Conservation (phyloP, 2,113 vertebrate genomes). For the Brienomyrus brachyistius region DNA sequence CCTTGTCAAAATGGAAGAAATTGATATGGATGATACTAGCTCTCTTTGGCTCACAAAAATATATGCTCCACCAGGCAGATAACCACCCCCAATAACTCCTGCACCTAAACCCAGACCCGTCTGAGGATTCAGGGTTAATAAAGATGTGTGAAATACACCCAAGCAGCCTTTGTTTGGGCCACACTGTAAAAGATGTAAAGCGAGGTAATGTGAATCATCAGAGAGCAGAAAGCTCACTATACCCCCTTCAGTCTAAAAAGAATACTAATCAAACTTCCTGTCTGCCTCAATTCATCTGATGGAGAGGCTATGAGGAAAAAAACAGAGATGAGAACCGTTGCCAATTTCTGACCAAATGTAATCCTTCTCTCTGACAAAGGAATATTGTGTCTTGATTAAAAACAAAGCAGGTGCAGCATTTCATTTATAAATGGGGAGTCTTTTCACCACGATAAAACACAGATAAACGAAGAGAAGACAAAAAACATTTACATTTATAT, state of each 20-base stretch:
- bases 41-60: constrained; percentile 23
- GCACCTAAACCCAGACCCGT: constrained; percentile 21
- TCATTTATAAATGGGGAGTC: neutral
- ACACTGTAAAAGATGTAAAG: neutral
- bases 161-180: neutral
- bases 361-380: neutral
- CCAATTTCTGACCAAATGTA: neutral
- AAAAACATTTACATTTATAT: neutral
- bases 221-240: neutral
- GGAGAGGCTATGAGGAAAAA: neutral
- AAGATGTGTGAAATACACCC: neutral
- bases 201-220: neutral
- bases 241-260: neutral
- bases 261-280: neutral
- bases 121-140: constrained; percentile 26
- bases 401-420: neutral
- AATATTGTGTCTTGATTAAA: neutral
- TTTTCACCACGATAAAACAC: neutral
- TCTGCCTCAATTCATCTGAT: neutral
- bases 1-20: constrained; percentile 39
- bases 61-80: neutral
- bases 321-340: neutral
- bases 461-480: neutral
- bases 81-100: neutral
- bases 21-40: constrained; percentile 43